Percentiles rank a stretch among this genome's conserved stretches.
These are phyloP conservation scores for Fragum fragum DNA, from an alignment of 2,888 invertebrate genomes.

Conservation along the genomic window DNA sequence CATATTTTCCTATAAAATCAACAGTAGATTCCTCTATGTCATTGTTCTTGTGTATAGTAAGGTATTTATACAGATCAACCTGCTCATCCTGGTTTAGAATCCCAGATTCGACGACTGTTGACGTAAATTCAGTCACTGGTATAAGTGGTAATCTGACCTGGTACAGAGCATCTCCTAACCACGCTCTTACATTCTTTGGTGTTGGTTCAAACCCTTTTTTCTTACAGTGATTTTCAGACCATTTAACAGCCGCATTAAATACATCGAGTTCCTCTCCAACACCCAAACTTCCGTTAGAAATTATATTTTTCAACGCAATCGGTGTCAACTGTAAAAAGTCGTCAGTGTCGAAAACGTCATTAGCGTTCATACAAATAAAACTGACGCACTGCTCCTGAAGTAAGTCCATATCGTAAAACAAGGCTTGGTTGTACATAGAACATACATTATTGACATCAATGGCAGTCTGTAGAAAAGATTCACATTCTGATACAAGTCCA, in stretches of 20 bases:
- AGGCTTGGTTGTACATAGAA: conserved; percentile 63
- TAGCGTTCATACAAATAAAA: conserved; percentile 66
- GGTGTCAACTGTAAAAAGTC: conserved; percentile 61
- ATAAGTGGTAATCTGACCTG: conserved; percentile 62
- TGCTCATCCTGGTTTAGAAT: conserved; percentile 61
- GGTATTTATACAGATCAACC: conserved; percentile 66
- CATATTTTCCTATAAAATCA: conserved; percentile 62
- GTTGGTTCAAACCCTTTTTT: conserved; percentile 61
- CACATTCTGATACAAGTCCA: conserved; percentile 64
- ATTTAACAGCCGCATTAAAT: conserved; percentile 64
- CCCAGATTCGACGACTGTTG: conserved; percentile 52
- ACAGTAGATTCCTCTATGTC: conserved; percentile 42
- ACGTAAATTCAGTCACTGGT: conserved; percentile 65
- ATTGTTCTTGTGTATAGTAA: conserved; percentile 47
- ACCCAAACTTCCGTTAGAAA: conserved; percentile 51
- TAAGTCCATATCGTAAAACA: conserved; percentile 64
- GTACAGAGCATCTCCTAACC: conserved; percentile 64
- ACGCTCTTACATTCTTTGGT: conserved; percentile 60
- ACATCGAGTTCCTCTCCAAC: conserved; percentile 66
- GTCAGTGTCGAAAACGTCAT: conserved; percentile 61
- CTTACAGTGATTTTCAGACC: conserved; percentile 66
- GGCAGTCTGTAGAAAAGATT: conserved; percentile 65
- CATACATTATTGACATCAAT: conserved; percentile 64
- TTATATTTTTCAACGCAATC: conserved; percentile 43
- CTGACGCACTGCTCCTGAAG: conserved; percentile 57